phyloP scores from a whole-genome alignment of 1,140 invertebrate species.

The Dryas iulia region DNA sequence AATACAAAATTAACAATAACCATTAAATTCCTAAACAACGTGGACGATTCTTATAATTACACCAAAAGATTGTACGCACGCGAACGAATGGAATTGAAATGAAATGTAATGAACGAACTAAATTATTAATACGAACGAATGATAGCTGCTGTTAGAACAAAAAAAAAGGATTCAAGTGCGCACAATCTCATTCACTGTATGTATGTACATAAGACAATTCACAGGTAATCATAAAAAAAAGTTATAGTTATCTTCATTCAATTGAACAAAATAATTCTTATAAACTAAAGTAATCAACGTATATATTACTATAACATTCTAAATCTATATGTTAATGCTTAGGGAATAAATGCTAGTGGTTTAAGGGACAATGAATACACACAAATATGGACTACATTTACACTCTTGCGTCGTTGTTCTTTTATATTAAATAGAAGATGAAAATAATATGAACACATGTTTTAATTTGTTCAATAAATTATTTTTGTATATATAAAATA shows the following conservation, averaged over 20 bases:
- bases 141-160: neutral
- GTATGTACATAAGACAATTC: constrained; percentile 37
- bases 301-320: constrained; percentile 79
- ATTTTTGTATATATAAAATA: too few species aligned
- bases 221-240: constrained; percentile 40
- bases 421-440: neutral
- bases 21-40: constrained; percentile 60
- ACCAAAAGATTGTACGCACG: neutral
- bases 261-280: constrained; percentile 65
- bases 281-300: constrained; percentile 74
- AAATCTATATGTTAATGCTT: constrained; percentile 69
- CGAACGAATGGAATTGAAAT: neutral
- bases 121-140: constrained; percentile 8
- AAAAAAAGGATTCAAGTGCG: neutral
- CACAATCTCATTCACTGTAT: constrained; percentile 1
- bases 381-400: constrained; percentile 16
- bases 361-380: constrained; percentile 11
- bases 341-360: constrained; percentile 69
- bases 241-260: constrained; percentile 50
- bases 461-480: neutral
- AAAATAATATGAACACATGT: neutral
- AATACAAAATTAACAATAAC: constrained; percentile 63
- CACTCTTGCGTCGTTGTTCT: constrained; percentile 10
- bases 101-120: neutral
- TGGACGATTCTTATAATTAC: constrained; percentile 55